These are phyloP conservation scores for Orbicella faveolata DNA, from an alignment of 64 coral and sea anemone species.

Conservation along the genomic window DNA sequence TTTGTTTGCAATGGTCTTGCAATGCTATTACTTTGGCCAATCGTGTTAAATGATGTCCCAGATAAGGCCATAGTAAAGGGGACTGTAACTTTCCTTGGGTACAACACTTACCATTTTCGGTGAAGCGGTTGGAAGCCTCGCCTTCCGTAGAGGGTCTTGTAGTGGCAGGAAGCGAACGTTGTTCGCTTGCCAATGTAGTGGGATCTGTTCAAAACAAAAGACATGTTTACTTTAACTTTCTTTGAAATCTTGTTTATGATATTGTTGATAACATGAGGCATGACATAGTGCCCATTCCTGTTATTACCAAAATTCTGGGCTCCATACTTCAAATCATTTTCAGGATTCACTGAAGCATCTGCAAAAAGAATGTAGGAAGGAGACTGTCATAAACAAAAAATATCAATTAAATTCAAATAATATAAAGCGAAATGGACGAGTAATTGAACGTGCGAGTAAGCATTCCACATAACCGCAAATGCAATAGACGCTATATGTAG, in stretches of 20 bases:
- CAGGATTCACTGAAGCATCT: constrained; percentile 42
- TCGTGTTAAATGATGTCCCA: too few species aligned
- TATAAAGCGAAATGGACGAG: neutral
- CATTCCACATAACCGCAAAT: too few species aligned
- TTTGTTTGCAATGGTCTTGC: too few species aligned
- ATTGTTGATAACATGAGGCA: neutral
- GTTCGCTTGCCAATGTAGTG: neutral
- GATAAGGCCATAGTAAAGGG: too few species aligned
- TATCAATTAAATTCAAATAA: too few species aligned
- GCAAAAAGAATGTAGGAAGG: neutral
- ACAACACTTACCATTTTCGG: neutral
- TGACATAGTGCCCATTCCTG: neutral
- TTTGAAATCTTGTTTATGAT: neutral
- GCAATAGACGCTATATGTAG: too few species aligned
- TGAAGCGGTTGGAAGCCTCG: constrained; percentile 11
- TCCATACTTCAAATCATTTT: constrained; percentile 7
- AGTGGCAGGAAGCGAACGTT: neutral
- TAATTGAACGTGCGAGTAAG: neutral
- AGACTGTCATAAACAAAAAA: too few species aligned
- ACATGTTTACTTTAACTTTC: neutral
- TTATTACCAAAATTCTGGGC: constrained; percentile 1
- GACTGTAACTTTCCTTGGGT: too few species aligned
- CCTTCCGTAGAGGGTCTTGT: neutral
- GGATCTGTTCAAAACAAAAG: too few species aligned
- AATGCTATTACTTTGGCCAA: too few species aligned